Conservation (phyloP, 2,113 vertebrate genomes). For the Diglossa brunneiventris region DNA sequence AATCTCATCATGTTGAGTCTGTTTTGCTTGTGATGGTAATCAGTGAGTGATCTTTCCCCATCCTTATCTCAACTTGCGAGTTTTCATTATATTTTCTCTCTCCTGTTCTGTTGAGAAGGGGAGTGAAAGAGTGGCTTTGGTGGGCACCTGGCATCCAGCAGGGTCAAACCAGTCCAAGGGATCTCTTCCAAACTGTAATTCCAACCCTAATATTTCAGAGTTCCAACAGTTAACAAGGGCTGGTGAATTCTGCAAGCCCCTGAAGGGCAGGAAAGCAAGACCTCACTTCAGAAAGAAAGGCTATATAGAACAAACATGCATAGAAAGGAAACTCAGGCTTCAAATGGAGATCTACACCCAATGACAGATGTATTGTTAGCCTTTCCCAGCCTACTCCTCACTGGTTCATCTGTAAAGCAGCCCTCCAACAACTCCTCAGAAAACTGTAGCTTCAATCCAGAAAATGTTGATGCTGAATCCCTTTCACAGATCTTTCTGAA, state of each 20-base stretch:
- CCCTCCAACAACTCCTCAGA: background rate
- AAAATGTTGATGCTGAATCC: background rate
- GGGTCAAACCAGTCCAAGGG: background rate
- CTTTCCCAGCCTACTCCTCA: background rate
- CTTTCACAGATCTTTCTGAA: background rate
- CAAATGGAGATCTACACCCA: background rate
- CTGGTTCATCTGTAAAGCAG: background rate
- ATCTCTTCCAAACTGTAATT: background rate
- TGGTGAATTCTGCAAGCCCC: background rate
- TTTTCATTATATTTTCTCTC: background rate
- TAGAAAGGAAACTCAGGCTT: background rate
- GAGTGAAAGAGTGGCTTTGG: background rate
- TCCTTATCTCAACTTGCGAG: background rate
- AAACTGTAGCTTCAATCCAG: background rate
- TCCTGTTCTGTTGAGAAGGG: background rate
- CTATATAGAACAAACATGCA: background rate
- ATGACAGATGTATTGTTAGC: rapidly evolving
- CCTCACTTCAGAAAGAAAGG: background rate
- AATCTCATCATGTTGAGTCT: background rate
- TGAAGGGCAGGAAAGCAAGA: background rate
- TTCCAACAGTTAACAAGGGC: background rate
- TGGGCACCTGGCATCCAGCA: background rate
- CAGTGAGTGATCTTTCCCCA: background rate
- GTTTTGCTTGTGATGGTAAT: background rate
- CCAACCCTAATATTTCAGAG: background rate